These are phyloP conservation scores for Vidua chalybeata DNA, from an alignment of 2,113 vertebrate genomes.

Conservation along the genomic window DNA sequence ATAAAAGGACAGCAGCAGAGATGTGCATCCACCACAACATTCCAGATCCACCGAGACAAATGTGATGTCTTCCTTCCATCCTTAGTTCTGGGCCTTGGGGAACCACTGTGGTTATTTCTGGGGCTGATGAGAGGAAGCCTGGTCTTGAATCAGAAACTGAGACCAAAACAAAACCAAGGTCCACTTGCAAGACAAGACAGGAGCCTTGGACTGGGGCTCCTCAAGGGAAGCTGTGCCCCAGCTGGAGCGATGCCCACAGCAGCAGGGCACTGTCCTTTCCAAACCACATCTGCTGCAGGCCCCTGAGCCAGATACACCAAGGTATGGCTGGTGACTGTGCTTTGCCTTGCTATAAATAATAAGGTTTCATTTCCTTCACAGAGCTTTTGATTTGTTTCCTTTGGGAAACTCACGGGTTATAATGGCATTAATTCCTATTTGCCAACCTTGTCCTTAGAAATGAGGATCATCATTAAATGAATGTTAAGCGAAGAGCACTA, in stretches of 20 bases:
- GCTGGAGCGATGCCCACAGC: rapidly evolving
- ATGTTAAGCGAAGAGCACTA: constrained; percentile 51
- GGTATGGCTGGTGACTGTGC: not conserved
- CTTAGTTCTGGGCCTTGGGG: not conserved
- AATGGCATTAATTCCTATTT: constrained; percentile 64
- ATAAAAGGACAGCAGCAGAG: not conserved
- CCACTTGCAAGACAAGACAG: not conserved
- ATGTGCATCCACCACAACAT: not conserved
- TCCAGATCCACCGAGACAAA: not conserved
- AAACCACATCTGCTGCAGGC: not conserved
- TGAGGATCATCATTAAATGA: constrained; percentile 65
- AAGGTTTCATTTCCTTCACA: constrained; percentile 15
- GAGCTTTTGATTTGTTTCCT: constrained; percentile 36
- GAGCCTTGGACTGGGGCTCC: not conserved
- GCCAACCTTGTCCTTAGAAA: constrained; percentile 59
- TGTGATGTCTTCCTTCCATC: not conserved
- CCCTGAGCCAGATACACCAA: not conserved
- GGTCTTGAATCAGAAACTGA: not conserved
- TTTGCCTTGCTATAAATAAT: constrained; percentile 27
- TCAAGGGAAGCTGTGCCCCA: not conserved
- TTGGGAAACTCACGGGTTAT: constrained; percentile 6
- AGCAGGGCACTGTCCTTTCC: not conserved
- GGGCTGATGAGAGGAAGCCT: not conserved
- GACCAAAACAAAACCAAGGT: not conserved
- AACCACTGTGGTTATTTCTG: not conserved